phyloP scores from a whole-genome alignment of 2,113 vertebrate species.

The Psilopsiagon aurifrons region DNA sequence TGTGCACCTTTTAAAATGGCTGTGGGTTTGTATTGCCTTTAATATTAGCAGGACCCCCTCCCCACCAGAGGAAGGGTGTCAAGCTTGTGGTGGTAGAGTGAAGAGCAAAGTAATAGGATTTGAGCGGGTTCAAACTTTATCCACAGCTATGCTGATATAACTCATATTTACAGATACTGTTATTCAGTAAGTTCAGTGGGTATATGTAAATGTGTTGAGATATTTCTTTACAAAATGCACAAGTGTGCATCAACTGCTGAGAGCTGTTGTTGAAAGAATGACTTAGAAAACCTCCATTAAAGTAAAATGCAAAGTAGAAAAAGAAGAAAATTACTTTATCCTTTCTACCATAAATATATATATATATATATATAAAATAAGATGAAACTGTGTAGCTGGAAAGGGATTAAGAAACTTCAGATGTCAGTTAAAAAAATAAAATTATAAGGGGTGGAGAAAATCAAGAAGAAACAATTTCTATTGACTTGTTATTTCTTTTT shows the following conservation, averaged over 20 bases:
- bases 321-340: neutral
- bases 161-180: neutral
- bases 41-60: neutral
- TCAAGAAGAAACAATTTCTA: neutral
- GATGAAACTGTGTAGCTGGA: neutral
- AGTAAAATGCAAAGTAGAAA: neutral
- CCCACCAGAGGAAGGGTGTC: neutral
- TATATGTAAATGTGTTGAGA: neutral
- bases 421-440: neutral
- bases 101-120: neutral
- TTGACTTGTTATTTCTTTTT: slow-evolving; percentile 62
- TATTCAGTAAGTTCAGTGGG: neutral
- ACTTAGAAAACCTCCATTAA: neutral
- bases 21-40: neutral
- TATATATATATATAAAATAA: neutral
- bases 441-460: neutral
- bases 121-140: neutral
- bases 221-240: neutral
- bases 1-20: neutral
- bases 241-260: neutral
- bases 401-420: neutral
- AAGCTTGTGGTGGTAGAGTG: neutral
- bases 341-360: neutral
- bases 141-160: neutral
- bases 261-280: neutral